Percentiles rank a stretch among this genome's conserved stretches.
These are phyloP conservation scores for Neosilurus mollespiculum DNA, from an alignment of 2,797 vertebrate species.

Conservation along the genomic window DNA sequence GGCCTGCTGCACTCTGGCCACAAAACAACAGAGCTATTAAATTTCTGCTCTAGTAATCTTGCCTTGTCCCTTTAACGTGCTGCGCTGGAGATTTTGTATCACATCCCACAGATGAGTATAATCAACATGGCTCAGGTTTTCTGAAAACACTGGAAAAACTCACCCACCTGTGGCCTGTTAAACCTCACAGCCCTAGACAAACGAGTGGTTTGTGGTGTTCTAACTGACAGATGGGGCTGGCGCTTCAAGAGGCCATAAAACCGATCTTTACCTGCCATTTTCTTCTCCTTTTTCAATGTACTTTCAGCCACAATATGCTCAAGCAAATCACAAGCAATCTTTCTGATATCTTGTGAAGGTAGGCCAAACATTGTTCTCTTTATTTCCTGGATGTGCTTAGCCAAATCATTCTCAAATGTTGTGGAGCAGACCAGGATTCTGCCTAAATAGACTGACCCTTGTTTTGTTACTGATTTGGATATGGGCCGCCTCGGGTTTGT, in stretches of 20 bases:
- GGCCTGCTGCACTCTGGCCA: not conserved
- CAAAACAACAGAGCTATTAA: slow-evolving; percentile 6
- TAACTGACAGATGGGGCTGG: slow-evolving; percentile 26
- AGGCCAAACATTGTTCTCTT: slow-evolving; percentile 23
- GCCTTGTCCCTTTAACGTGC: not conserved
- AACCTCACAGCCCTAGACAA: slow-evolving; percentile 8
- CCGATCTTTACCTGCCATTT: slow-evolving; percentile 25
- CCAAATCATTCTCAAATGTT: slow-evolving; percentile 39
- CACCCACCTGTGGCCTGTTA: slow-evolving; percentile 16
- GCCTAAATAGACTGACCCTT: slow-evolving; percentile 28
- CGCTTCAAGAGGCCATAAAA: slow-evolving; percentile 12
- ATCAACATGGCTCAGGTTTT: not conserved
- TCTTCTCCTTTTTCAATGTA: not conserved
- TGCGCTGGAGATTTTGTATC: not conserved
- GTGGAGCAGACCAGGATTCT: slow-evolving; percentile 15
- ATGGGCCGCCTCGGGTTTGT: slow-evolving; percentile 1
- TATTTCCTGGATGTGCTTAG: slow-evolving; percentile 27
- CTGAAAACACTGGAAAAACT: not conserved
- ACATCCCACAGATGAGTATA: not conserved
- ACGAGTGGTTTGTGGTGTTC: slow-evolving; percentile 26
- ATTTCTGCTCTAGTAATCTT: not conserved
- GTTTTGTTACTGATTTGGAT: slow-evolving; percentile 35
- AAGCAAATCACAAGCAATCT: slow-evolving; percentile 14
- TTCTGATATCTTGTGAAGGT: slow-evolving; percentile 24
- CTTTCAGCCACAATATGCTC: slow-evolving; percentile 10